Base-by-base conservation (phyloP, 2,888 invertebrate genomes). In the Smittia aterrima region DNA sequence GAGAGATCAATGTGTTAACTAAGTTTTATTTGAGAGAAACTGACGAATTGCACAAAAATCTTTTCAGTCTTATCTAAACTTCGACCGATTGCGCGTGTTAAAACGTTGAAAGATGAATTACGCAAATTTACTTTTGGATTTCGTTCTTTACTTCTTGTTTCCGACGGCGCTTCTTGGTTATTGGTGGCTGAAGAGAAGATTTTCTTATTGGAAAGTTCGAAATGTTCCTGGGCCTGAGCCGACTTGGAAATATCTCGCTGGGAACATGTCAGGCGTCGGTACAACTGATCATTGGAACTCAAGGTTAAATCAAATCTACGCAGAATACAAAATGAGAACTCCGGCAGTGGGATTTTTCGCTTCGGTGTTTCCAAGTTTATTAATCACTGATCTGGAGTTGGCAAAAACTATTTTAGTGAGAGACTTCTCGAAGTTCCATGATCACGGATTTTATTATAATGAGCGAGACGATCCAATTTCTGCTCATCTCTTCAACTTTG, bases 401-500 rank as follows among this genome's bases (percentile, higher is more conserved):
- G 74, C 75, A 0, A 76, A 76, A 66, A 75, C 62, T n/a, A 67
- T 77, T 27, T 66, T 76, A 1, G 67, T 75, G 7, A 74, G 75
- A 16, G 77, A 77, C 66, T 77, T 76, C 53, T 41, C 54, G 53
- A 38, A 25, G 2, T 77, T 77, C 66, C 47, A 58, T 4, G 76
- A 77, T 76, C 77, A 76, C 25, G 77, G 77, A 1, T 18, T 76
- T 1, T 77, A 76, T 68, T 75, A 71, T 3, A 76, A 77, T 75
- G 72, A 62, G 64, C 71, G 76, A 72, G 27, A 74, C 47, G 76
- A 77, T 64, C 77, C 77, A 13, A 41, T 77, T n/a, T 75, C 76
- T 11, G 74, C 74, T 13, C 76, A 77, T 74, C 27, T 77, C n/a
- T 76, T 77, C 40, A 75, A 76, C 11, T 40, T 76, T 47, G 76